Evolutionary conservation across 2,888 invertebrate species (phyloP), one percentile per base, ranked within the genome.

Genomic region (Macrosoma leucophasiata): DNA sequence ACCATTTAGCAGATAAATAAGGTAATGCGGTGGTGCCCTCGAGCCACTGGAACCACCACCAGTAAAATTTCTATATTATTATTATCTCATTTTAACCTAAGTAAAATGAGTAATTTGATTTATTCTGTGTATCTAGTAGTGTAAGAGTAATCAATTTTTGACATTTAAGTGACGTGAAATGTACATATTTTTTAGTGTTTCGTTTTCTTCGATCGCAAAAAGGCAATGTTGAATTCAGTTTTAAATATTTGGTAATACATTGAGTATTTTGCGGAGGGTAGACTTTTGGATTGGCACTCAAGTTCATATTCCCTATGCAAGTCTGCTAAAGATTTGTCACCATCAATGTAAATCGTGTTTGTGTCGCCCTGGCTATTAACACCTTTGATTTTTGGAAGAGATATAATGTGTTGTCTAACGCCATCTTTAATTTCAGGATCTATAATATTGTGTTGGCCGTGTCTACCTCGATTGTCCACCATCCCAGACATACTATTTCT

Each of bases 391-490:
- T 46, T 31, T 10, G 55, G 50, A 25, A 55, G 54, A 31, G 43
- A 33, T 25, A 51, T 39, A 14, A 57, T 54, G 34, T 50, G 49
- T 23, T 27, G 31, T 43, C 20, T 34, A 23, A 36, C 50, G 9
- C 33, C 30, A 22, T 39, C 31, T 13, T 13, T 30, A n/a, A 39
- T 7, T 4, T 12, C 9, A 18, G 14, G 2, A 27, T 28, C 29
- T 14, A 36, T 14, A 5, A 27, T 26, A 19, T 14, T 10, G 11
- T 36, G 51, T 19, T 51, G 44, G 6, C 39, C 35, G 43, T 58
- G 53, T 31, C 51, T 54, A 28, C 53, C 52, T 37, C 55, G 33
- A 13, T 40, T 28, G 29, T 56, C 54, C 41, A 19, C n/a, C n/a
- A n/a, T n/a, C n/a, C n/a, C n/a, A n/a, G n/a, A n/a, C n/a, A n/a